phyloP scores from a whole-genome alignment of 2,888 invertebrate species.

The Rotaria magnacalcarata region DNA sequence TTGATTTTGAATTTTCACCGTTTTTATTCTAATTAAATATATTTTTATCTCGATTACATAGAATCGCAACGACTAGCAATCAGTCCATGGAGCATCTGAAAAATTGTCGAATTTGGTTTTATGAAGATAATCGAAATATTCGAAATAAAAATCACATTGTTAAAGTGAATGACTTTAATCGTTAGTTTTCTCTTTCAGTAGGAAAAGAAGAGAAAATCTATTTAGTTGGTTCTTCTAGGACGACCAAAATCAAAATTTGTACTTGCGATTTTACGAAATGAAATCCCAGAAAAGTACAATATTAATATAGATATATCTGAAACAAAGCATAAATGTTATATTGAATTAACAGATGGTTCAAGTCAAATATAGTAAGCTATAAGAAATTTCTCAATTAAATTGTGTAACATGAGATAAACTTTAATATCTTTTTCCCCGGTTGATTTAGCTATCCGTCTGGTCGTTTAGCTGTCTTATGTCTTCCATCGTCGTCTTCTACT shows the following conservation, averaged over 20 bases:
- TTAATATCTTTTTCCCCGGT: not conserved
- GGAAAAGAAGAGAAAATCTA: not conserved
- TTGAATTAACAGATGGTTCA: not conserved
- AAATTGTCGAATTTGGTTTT: not conserved
- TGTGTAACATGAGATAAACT: no score
- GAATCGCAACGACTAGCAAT: not conserved
- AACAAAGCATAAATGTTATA: not conserved
- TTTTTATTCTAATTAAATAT: no score
- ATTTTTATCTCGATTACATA: not conserved
- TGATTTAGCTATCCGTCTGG: constrained; percentile 11
- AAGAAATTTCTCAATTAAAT: no score
- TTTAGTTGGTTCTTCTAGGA: not conserved
- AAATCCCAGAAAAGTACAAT: not conserved
- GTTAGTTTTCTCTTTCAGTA: not conserved
- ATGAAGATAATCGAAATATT: not conserved
- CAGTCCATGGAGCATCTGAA: not conserved
- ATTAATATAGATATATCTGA: not conserved
- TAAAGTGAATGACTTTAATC: not conserved
- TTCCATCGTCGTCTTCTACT: not conserved
- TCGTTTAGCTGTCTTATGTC: not conserved
- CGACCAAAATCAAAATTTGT: not conserved
- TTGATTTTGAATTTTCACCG: no score
- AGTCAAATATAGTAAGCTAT: not conserved
- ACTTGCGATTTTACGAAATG: not conserved
- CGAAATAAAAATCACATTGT: not conserved